Evolutionary conservation across 37 sponge, comb jelly and placozoan species (phyloP).

Genomic region (Haliclona indistincta): DNA sequence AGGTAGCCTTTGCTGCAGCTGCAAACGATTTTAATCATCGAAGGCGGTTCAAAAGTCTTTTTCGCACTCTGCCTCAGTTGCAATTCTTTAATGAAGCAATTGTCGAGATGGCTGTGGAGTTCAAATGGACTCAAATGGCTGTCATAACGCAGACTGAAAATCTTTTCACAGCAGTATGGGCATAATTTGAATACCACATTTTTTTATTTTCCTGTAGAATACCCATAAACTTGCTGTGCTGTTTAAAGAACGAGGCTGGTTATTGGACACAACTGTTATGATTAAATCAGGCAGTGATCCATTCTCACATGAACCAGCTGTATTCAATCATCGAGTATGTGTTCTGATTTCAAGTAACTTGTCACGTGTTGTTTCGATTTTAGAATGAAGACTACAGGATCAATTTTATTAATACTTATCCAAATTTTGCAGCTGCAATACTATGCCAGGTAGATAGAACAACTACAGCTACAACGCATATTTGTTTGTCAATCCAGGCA

Average conservation of each 20-base stretch:
- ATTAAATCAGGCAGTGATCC: not conserved
- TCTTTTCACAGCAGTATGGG: not conserved
- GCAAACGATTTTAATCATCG: not conserved
- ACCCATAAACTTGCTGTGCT: too few relatives aligned
- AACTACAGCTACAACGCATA: not conserved
- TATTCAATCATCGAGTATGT: too few relatives aligned
- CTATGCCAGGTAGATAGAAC: not conserved
- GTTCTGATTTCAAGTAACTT: too few relatives aligned
- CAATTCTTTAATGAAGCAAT: not conserved
- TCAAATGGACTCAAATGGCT: slow-evolving; percentile 5
- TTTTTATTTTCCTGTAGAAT: too few relatives aligned
- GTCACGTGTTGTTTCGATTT: too few relatives aligned
- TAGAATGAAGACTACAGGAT: not conserved
- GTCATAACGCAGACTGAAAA: not conserved
- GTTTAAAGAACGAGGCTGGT: not conserved
- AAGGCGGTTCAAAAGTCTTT: not conserved
- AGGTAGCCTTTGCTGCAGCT: not conserved
- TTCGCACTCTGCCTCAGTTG: not conserved
- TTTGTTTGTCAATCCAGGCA: not conserved
- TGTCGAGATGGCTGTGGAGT: not conserved
- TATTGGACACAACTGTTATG: not conserved
- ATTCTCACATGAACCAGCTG: too few relatives aligned
- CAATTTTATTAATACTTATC: not conserved
- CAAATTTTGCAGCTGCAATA: not conserved
- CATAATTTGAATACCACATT: not conserved